Percentiles rank a stretch among this genome's conserved stretches.
Conservation (phyloP, 2,888 invertebrate species). For the Strigamia maritima region DNA sequence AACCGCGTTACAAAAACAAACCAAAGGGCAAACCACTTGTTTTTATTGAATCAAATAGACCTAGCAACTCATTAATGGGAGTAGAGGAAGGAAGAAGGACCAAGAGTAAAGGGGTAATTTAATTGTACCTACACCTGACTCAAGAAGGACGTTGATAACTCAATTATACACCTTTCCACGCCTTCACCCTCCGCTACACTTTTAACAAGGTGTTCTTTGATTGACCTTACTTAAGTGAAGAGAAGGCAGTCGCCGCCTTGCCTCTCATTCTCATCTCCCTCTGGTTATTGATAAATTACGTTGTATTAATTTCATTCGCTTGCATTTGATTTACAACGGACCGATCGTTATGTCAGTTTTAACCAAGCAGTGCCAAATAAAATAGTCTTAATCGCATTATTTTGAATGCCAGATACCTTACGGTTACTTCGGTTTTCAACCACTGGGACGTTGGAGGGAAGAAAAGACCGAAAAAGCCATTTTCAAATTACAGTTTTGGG, state of each 20-base stretch:
- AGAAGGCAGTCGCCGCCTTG: neutral
- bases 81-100: neutral
- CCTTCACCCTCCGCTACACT: neutral
- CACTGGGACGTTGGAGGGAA: too few relatives aligned
- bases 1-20: slow-evolving; percentile 27
- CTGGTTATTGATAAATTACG: neutral
- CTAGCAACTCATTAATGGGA: slow-evolving; percentile 31
- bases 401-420: too few relatives aligned
- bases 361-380: too few relatives aligned
- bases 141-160: slow-evolving; percentile 19
- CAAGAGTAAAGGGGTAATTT: slow-evolving; percentile 30
- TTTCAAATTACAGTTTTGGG: too few relatives aligned
- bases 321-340: neutral
- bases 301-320: neutral
- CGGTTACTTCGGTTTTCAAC: too few relatives aligned
- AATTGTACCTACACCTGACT: slow-evolving; percentile 24
- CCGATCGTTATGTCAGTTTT: neutral
- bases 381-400: too few relatives aligned
- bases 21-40: slow-evolving; percentile 34
- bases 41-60: slow-evolving; percentile 34
- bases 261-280: neutral
- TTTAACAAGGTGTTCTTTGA: slow-evolving; percentile 28
- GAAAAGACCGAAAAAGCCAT: too few relatives aligned
- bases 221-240: slow-evolving; percentile 6
- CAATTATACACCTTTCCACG: neutral